These are phyloP conservation scores for Caranx melampygus DNA, from an alignment of 2,113 vertebrate genomes.

Conservation along the genomic window DNA sequence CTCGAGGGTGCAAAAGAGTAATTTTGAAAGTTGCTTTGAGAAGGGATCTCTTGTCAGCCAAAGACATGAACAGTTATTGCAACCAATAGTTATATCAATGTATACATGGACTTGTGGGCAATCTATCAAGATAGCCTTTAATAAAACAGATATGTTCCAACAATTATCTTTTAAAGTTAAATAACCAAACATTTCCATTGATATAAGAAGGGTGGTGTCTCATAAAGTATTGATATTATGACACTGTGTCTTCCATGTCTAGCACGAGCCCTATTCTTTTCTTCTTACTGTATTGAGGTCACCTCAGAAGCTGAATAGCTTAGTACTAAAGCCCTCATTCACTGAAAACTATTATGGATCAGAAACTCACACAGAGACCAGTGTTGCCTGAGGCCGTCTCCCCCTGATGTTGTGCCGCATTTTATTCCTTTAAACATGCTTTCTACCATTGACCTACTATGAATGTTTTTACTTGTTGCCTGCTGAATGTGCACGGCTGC, in stretches of 20 bases:
- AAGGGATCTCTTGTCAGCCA: background rate
- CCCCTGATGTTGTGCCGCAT: conserved; percentile 4
- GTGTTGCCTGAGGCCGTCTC: conserved; percentile 32
- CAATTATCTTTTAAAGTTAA: too few relatives aligned
- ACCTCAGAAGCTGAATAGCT: conserved; percentile 20
- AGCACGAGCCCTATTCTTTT: background rate
- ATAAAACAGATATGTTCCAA: background rate
- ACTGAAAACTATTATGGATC: conserved; percentile 19
- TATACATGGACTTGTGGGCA: background rate
- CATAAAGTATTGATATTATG: background rate
- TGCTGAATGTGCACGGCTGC: conserved; percentile 1
- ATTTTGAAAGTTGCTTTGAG: background rate
- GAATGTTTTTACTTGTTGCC: conserved; percentile 4
- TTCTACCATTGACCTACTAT: conserved; percentile 16
- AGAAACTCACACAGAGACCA: conserved; percentile 20
- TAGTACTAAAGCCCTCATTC: conserved; percentile 29
- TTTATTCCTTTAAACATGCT: conserved; percentile 15
- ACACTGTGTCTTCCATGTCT: too few relatives aligned
- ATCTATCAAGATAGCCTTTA: background rate
- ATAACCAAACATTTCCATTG: background rate
- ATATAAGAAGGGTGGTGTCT: background rate
- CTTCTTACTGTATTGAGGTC: conserved; percentile 21
- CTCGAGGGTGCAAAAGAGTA: background rate
- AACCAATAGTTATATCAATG: background rate
- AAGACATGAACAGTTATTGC: background rate